These are phyloP conservation scores for Eumerus sabulonum DNA, from an alignment of 2,888 invertebrate genomes.

Conservation along the genomic window DNA sequence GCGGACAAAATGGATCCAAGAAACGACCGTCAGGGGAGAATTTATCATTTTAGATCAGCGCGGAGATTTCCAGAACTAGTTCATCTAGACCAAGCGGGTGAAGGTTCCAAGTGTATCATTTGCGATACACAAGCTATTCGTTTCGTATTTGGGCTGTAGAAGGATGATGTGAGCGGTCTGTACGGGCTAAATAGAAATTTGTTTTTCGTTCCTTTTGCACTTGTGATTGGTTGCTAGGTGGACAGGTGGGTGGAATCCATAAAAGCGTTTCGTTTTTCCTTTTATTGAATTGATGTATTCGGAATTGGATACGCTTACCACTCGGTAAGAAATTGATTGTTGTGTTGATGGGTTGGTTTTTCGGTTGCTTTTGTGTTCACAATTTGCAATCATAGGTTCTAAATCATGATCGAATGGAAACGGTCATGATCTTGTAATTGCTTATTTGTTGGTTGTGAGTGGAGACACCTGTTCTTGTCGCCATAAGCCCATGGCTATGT, in stretches of 20 bases:
- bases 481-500: too few species aligned
- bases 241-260: background rate
- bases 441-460: too few species aligned
- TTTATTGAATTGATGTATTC: slow-evolving; percentile 21
- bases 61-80: slow-evolving; percentile 61
- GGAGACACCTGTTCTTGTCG: too few species aligned
- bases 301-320: background rate
- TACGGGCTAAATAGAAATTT: slow-evolving; percentile 43
- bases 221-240: slow-evolving; percentile 18
- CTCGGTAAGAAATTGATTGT: too few species aligned
- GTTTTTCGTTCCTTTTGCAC: slow-evolving; percentile 5
- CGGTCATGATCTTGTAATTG: too few species aligned
- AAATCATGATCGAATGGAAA: too few species aligned
- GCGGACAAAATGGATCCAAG: slow-evolving; percentile 44
- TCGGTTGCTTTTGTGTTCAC: too few species aligned
- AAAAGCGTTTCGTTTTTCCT: slow-evolving; percentile 37
- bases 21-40: slow-evolving; percentile 64
- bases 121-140: slow-evolving; percentile 62
- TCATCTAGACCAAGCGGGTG: slow-evolving; percentile 55
- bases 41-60: slow-evolving; percentile 67
- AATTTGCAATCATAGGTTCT: too few species aligned
- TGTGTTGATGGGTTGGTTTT: too few species aligned
- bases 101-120: slow-evolving; percentile 64
- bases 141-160: slow-evolving; percentile 38
- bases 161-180: slow-evolving; percentile 13